Base-by-base conservation (phyloP, 2,888 invertebrate species). In the Coleophora deauratella region DNA sequence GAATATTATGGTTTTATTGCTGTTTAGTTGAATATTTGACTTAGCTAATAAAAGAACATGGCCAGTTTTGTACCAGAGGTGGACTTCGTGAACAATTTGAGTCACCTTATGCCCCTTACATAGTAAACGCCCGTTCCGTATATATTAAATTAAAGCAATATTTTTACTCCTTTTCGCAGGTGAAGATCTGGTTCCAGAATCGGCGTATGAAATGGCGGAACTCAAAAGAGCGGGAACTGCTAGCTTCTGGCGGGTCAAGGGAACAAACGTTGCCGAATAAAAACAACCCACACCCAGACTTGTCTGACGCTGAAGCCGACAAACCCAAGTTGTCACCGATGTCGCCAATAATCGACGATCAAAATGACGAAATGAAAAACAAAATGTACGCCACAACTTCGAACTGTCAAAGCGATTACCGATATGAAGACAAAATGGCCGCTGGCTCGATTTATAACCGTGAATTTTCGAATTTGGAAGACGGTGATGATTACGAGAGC, bases 191-290 rank as follows among this genome's bases (percentile, higher is more conserved):
- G 90, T 99, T 99, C 79, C 98, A 99, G 88, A 99, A 99, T 72
- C 91, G 98, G 0, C 92, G 98, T 41, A 99, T 99, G 98, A 99
- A 97, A 77, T 98, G 98, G 98, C 90, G 99, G 41, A 99, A 99
- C 79, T 97, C 96, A 3, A 98, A 98, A 80, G 98, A 98, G 73
- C 88, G 98, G 28, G 98, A 98, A 75, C 88, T 98, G 0, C 85
- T 98, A 15, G 97, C 98, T 0, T 93, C 92, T 13, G 98, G 98
- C 0, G 98, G 98, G 1, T 95, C 96, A 7, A 89, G 98, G 27
- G 98, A 98, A 65, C 97, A 97, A 74, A 98, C 98, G 0, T 84
- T 98, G 15, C 98, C 98, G 0, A 98, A 96, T 75, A 98, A 98
- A 72, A 97, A 96, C 86, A 98, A 97, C 73, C 97, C 97, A 0